These are phyloP conservation scores for Nannobrachium achirus DNA, from an alignment of 2,113 vertebrate genomes.

Conservation along the genomic window DNA sequence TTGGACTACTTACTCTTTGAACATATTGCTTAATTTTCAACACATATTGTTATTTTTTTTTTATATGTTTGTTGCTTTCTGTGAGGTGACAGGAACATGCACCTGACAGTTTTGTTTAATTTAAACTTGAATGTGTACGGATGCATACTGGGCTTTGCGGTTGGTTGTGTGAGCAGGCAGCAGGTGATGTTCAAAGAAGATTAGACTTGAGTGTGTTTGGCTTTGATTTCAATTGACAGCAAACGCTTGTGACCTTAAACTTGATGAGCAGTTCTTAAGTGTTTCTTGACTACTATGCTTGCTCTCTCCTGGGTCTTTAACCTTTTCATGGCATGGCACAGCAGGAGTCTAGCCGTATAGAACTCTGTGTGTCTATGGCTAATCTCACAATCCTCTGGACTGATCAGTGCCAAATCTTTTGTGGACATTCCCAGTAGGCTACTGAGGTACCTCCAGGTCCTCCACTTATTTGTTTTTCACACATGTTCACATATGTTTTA, in stretches of 20 bases:
- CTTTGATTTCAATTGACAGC: constrained; percentile 31
- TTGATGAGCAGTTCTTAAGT: not conserved
- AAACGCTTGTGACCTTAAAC: constrained; percentile 4
- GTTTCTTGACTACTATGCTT: not conserved
- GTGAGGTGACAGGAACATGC: not conserved
- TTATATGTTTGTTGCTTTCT: not conserved
- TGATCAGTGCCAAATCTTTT: too few species aligned
- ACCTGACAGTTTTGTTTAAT: not conserved
- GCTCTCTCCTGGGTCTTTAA: not conserved
- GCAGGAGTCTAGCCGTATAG: too few species aligned
- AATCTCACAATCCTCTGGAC: too few species aligned
- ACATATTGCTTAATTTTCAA: not conserved
- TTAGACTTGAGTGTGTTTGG: not conserved
- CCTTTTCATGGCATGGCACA: not conserved
- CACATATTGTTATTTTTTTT: not conserved
- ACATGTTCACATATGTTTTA: too few species aligned
- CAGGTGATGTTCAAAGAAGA: not conserved
- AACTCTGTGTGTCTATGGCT: too few species aligned
- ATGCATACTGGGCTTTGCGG: not conserved
- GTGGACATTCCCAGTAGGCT: too few species aligned
- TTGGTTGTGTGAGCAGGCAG: not conserved
- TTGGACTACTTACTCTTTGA: not conserved
- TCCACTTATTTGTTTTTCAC: too few species aligned
- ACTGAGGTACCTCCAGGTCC: too few species aligned
- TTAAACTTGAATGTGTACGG: not conserved